These are phyloP conservation scores for Conops quadrifasciatus DNA, from an alignment of 2,888 invertebrate species.

Conservation along the genomic window DNA sequence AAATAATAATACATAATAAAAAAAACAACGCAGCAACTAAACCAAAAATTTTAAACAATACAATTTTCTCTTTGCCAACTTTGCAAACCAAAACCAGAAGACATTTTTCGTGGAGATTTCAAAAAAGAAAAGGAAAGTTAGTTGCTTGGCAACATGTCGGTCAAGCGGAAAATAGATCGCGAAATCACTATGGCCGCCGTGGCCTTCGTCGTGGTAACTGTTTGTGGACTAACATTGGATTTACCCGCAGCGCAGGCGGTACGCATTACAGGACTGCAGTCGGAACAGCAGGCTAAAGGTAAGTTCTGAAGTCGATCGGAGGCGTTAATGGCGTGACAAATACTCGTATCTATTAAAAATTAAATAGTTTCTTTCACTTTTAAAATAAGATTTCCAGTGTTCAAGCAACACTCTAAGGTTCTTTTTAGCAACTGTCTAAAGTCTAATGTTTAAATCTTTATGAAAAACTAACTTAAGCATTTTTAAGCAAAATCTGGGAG, in stretches of 20 bases:
- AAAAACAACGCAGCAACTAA: too few species aligned
- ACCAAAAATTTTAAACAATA: slow-evolving; percentile 1
- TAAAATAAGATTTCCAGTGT: not conserved
- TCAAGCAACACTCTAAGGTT: not conserved
- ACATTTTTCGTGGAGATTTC: slow-evolving; percentile 30
- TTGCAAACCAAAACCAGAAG: too few species aligned
- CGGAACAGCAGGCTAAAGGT: slow-evolving; percentile 69
- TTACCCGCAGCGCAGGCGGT: slow-evolving; percentile 59
- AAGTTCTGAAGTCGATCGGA: slow-evolving; percentile 45
- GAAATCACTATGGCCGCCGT: slow-evolving; percentile 52
- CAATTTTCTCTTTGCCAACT: too few species aligned
- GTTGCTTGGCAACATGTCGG: slow-evolving; percentile 50
- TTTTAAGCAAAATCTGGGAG: not conserved
- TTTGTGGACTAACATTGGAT: slow-evolving; percentile 51
- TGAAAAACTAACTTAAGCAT: too few species aligned
- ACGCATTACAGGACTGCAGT: slow-evolving; percentile 68
- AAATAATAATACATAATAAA: not conserved
- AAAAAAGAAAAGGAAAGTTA: slow-evolving; percentile 17
- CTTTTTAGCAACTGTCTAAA: not conserved
- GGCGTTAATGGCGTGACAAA: too few species aligned
- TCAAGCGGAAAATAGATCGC: slow-evolving; percentile 57
- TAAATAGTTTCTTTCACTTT: not conserved
- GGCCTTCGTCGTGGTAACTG: slow-evolving; percentile 39
- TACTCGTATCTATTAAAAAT: too few species aligned
- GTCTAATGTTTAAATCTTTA: too few species aligned